Base-by-base conservation (phyloP, 2,797 vertebrate species). In the Hirundo rustica region DNA sequence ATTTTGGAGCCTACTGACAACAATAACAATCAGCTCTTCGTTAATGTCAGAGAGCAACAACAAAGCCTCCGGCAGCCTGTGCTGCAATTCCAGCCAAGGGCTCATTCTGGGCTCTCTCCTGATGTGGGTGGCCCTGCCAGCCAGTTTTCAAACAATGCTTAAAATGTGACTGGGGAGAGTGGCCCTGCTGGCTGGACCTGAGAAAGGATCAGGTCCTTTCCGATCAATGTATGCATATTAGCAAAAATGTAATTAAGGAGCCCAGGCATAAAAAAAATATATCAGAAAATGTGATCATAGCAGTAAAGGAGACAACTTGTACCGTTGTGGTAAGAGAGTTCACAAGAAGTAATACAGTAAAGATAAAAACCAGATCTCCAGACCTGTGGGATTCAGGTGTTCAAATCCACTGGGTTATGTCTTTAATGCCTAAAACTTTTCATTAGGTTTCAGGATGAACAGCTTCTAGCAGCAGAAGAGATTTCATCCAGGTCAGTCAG, bases 1-100 rank as follows among this genome's bases (percentile, higher is more conserved):
- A 81, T 68, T 81, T 7, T 81, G 93, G 66, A 88, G 58, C 51
- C 73, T 58, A 34, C 67, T 47, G 57, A 79, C 94, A 92, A 84
- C 73, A 94, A 45, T 13, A 94, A 78, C 92, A 87, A 89, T 66
- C 71, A 73, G 81, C 79, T 91, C 71, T 57, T 57, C 66, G 64
- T 74, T 91, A 82, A 92, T 61, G 89, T 82, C 92, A 85, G 71
- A 61, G 51, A 62, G 81, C 84, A 82, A 85, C 77, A 90, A 90
- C 91, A 94, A 92, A 94, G 88, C 86, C 58, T 61, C 88, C 0
- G 2, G 86, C 93, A 81, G 70, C 83, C 73, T 7, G 0, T 23
- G 60, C 81, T 67, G 32, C 81, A 34, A 0, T 53, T 85, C 81
- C 74, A 42, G 72, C 51, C 92, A 89, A 66, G 64, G 86, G 45